Percentiles rank a stretch among this genome's conserved stretches.
These are phyloP conservation scores for Morpho achilles DNA, from an alignment of 2,888 invertebrate genomes.

Conservation along the genomic window DNA sequence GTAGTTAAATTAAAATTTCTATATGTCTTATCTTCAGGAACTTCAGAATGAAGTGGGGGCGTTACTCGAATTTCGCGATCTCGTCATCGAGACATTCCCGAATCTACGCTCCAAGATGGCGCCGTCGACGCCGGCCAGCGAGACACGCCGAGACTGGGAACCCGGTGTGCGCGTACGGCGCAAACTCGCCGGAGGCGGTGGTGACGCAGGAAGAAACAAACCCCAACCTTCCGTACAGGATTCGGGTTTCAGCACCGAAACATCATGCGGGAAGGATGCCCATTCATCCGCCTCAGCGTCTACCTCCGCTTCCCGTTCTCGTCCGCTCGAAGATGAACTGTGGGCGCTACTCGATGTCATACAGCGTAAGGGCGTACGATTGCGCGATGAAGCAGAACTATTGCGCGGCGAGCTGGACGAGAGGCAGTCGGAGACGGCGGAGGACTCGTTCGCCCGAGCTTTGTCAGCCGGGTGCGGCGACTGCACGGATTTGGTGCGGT, in stretches of 20 bases:
- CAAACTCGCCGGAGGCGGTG: constrained; percentile 68
- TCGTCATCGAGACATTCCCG: constrained; percentile 96
- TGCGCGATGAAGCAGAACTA: constrained; percentile 84
- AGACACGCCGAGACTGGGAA: constrained; percentile 85
- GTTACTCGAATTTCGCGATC: constrained; percentile 93
- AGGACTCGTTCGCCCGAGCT: constrained; percentile 81
- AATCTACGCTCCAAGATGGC: constrained; percentile 93
- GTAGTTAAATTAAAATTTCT: neutral
- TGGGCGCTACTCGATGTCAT: constrained; percentile 93
- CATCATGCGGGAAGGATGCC: constrained; percentile 89
- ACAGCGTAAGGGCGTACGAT: constrained; percentile 85
- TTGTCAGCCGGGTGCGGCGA: constrained; percentile 41
- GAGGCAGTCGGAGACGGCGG: constrained; percentile 72
- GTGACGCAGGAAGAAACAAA: constrained; percentile 77
- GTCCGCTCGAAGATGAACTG: constrained; percentile 87
- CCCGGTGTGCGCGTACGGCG: constrained; percentile 88
- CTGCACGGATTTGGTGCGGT: constrained; percentile 73
- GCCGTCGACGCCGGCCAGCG: constrained; percentile 77
- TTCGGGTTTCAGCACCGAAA: constrained; percentile 94
- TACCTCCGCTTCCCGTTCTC: constrained; percentile 77
- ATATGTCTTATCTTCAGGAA: constrained; percentile 73
- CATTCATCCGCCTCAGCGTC: constrained; percentile 82
- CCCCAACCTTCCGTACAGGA: constrained; percentile 85
- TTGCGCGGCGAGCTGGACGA: constrained; percentile 67
- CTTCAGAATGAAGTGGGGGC: constrained; percentile 96